These are phyloP conservation scores for Miniopterus natalensis DNA, from an alignment of 2,113 vertebrate genomes.

Conservation along the genomic window DNA sequence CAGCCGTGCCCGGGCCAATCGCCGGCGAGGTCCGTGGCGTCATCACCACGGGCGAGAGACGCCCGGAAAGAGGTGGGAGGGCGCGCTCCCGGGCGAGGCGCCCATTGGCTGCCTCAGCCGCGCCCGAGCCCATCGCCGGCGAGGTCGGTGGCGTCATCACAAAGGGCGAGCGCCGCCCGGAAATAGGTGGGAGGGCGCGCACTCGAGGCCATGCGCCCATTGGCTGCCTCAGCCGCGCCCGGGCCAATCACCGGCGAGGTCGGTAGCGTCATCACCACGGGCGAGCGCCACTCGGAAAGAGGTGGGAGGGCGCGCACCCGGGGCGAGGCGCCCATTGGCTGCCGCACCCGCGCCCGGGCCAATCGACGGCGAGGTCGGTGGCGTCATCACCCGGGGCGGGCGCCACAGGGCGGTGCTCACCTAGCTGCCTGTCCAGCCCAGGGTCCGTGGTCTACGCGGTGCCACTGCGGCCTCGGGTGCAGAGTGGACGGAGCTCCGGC, in stretches of 20 bases:
- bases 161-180: not conserved
- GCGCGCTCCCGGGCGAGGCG: not conserved
- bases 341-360: not conserved
- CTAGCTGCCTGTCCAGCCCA: fast-evolving
- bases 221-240: not conserved
- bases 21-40: not conserved
- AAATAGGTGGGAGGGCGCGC: not conserved
- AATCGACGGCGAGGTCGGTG: not conserved
- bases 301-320: not conserved
- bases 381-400: not conserved
- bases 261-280: not conserved
- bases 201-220: not conserved
- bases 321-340: not conserved
- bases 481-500: not conserved
- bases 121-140: not conserved
- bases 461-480: too few species aligned
- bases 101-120: slow-evolving; percentile 32
- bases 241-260: not conserved
- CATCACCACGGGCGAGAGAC: fast-evolving
- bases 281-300: fast-evolving
- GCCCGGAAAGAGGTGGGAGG: not conserved
- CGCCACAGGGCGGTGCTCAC: fast-evolving
- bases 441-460: fast-evolving
- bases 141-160: not conserved
- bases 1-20: not conserved